Evolutionary conservation across 2,888 invertebrate genomes (phyloP), one percentile per base, ranked within the genome.

Genomic region (Platynereis dumerilii): DNA sequence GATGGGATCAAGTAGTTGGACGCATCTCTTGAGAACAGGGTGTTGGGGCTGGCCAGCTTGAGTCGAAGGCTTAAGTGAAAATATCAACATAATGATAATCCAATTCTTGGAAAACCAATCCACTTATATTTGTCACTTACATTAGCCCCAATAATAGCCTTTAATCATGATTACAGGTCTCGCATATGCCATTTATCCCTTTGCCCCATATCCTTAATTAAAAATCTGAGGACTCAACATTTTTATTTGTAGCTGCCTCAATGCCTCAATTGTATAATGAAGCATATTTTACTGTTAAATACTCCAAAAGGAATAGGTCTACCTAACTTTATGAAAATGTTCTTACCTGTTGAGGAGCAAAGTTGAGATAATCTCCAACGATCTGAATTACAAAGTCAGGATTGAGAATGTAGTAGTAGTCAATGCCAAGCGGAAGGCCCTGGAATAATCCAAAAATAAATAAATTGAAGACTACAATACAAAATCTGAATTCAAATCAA

Each of bases 301-400:
- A n/a, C n/a, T n/a, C n/a, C n/a, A n/a, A n/a, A n/a, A n/a, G n/a
- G n/a, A n/a, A n/a, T n/a, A n/a, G n/a, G n/a, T n/a, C n/a, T n/a
- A n/a, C n/a, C n/a, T n/a, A n/a, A n/a, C n/a, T n/a, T n/a, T n/a
- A n/a, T n/a, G n/a, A n/a, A n/a, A n/a, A n/a, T n/a, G n/a, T n/a
- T n/a, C n/a, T 76, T 76, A 85, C 85, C 74, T 83, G 80, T 60
- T 81, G 81, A 20, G 87, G 87, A 27, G 85, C 86, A 77, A 91
- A 91, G 63, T 89, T 87, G 66, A 94, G 87, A 77, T 91, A 90
- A 76, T 92, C 91, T 66, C 89, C 88, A 58, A 90, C 90, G 17
- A 95, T 87, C 74, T 91, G 90, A 17, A 95, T 81, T 63, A 95
- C 86, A 78, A 96, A 92, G 83, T 94, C 92, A 0, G 95, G 93